Base-by-base conservation (phyloP, 2,888 invertebrate species). In the Lysandra coridon region DNA sequence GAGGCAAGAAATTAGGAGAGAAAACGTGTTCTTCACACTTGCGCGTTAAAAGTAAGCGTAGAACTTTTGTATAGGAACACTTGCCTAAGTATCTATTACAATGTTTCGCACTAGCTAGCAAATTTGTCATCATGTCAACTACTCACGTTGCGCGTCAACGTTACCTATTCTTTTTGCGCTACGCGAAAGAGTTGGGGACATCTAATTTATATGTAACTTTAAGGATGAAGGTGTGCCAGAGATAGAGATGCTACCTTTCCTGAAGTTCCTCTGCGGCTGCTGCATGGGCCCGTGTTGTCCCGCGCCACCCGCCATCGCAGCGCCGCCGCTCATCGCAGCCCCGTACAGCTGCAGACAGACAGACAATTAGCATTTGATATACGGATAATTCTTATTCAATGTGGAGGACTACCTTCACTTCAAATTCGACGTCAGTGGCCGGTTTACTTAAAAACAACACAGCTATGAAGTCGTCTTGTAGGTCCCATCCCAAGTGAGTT, bases 231-330 rank as follows among this genome's bases (percentile, higher is more conserved):
- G 62, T 62, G 23, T 23, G 30, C 64, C 30, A n/a, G 62, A 62
- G 23, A 17, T 12, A 17, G 57, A n/a, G n/a, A 81, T 62, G 82
- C 82, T 84, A 93, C 92, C 90, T 89, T 93, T 93, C 81, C 93
- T 87, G 87, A 89, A 92, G 84, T 91, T 91, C 74, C 92, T 88
- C 84, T 90, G 91, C 62, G 86, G 91, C 82, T 92, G 93, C 4
- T 87, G 94, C 81, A 95, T 86, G n/a, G 94, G 95, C 0, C 91
- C 94, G 83, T 94, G 95, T 79, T 95, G 93, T 1, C 93, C 94
- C 17, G 91, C 92, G 23, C 89, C 91, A 0, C 88, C 87, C 82
- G 84, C 90, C 4, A 89, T 90, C 2, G 87, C 90, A 0, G 84
- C 92, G 5, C 92, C 92, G 37, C 91, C 92, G 5, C 91, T 90